phyloP scores from a whole-genome alignment of 2,113 vertebrate genomes.

The Trochalopteron elliotii region DNA sequence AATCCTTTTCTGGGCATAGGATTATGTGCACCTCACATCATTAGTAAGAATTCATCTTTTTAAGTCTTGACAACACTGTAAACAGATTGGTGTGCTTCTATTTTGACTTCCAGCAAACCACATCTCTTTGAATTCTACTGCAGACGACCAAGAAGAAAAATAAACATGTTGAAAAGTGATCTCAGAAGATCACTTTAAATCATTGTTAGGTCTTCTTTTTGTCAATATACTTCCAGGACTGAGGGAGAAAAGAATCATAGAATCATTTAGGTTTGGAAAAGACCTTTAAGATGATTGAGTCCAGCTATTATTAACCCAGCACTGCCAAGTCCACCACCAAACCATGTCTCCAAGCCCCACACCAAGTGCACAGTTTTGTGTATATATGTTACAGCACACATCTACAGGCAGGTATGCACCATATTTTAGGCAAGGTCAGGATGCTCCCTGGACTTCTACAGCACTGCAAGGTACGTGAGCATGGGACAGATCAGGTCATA shows the following conservation, averaged over 20 bases:
- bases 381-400: not conserved
- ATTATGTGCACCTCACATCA: not conserved
- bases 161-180: not conserved
- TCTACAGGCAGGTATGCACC: not conserved
- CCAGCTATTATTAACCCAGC: not conserved
- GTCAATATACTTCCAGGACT: not conserved
- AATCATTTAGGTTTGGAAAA: not conserved
- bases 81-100: not conserved
- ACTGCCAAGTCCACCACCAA: not conserved
- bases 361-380: not conserved
- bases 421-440: not conserved
- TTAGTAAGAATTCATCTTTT: not conserved
- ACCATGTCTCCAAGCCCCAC: not conserved
- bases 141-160: not conserved
- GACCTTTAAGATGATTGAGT: not conserved
- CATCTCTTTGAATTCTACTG: not conserved
- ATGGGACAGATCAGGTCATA: not conserved
- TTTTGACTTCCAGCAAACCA: not conserved
- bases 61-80: not conserved
- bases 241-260: not conserved
- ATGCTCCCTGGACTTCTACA: not conserved
- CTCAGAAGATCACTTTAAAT: not conserved
- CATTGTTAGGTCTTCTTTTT: not conserved
- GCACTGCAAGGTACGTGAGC: rapidly evolving
- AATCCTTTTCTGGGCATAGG: not conserved